phyloP scores from a whole-genome alignment of 2,113 vertebrate genomes.

The Perca fluviatilis region DNA sequence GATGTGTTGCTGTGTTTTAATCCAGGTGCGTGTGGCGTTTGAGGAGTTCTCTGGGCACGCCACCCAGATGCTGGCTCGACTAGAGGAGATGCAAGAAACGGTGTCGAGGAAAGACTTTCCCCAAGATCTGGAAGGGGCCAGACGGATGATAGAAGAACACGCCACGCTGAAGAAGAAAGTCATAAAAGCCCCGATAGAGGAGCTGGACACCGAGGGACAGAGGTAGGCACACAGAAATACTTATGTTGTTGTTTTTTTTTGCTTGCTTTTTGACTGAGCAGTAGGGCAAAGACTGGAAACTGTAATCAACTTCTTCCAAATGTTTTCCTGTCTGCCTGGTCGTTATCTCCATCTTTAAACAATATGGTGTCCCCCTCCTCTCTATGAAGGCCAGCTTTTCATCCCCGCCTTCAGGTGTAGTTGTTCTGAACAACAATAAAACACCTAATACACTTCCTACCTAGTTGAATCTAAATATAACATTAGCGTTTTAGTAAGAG shows the following conservation, averaged over 20 bases:
- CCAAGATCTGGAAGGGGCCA: slow-evolving; percentile 95
- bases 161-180: slow-evolving; percentile 97
- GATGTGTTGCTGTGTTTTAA: not conserved
- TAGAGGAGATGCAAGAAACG: slow-evolving; percentile 97
- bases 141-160: slow-evolving; percentile 97
- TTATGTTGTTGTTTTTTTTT: not conserved
- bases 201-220: slow-evolving; percentile 96
- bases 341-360: not conserved
- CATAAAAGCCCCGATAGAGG: slow-evolving; percentile 97
- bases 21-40: slow-evolving; percentile 93
- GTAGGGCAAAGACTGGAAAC: not conserved
- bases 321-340: not conserved
- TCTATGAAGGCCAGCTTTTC: not conserved
- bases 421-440: not conserved
- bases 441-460: not conserved
- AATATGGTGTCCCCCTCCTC: not conserved
- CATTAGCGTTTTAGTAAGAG: not conserved
- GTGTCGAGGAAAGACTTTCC: slow-evolving; percentile 96
- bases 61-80: slow-evolving; percentile 93
- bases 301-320: not conserved
- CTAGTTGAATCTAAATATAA: not conserved
- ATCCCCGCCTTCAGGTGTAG: not conserved
- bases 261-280: not conserved
- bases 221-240: slow-evolving; percentile 67
- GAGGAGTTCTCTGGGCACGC: slow-evolving; percentile 98